These are phyloP conservation scores for Catharus bicknelli DNA, from an alignment of 2,113 vertebrate species.

Conservation along the genomic window DNA sequence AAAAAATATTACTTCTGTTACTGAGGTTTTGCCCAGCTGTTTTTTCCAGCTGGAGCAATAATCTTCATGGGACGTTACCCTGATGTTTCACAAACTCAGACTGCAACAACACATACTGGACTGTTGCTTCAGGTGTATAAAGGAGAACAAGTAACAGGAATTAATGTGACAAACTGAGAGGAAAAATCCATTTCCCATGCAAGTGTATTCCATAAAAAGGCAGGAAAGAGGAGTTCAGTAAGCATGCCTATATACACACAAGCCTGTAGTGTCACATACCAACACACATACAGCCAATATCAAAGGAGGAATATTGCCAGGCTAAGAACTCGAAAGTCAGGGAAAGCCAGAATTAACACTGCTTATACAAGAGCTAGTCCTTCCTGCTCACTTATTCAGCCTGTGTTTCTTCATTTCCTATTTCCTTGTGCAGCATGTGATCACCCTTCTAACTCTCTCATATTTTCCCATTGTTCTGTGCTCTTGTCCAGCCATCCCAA, in stretches of 20 bases:
- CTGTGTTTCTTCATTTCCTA: neutral
- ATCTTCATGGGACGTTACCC: neutral
- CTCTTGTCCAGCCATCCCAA: neutral
- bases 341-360: constrained; percentile 8
- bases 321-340: constrained; percentile 1
- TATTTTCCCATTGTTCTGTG: neutral
- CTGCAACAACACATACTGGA: neutral
- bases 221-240: neutral
- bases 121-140: neutral
- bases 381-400: neutral
- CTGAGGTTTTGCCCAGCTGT: neutral
- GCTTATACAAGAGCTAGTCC: neutral
- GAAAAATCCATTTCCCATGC: constrained; percentile 3
- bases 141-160: neutral
- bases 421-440: neutral
- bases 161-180: neutral
- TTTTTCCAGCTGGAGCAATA: neutral
- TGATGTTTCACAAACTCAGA: neutral
- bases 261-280: neutral
- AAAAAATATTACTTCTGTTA: neutral
- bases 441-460: neutral
- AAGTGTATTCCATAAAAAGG: constrained; percentile 1
- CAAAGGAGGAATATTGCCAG: neutral
- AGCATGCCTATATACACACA: neutral
- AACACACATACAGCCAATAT: neutral